Conservation (phyloP, 2,888 invertebrate species). For the Eurois occulta region DNA sequence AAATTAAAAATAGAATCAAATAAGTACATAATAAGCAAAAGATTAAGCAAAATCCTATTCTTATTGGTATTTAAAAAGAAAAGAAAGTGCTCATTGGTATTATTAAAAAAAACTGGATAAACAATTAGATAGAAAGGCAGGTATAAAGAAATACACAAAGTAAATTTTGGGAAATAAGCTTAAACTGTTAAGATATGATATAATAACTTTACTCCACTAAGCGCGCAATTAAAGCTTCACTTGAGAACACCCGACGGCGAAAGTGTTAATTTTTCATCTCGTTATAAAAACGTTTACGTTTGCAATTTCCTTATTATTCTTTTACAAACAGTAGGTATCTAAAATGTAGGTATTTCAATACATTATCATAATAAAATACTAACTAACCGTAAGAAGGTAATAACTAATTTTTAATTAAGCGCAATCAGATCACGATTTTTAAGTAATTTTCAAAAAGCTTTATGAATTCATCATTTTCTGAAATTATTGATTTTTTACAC, state of each 20-base stretch:
- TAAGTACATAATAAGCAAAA: not conserved
- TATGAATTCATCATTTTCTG: not conserved
- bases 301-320: conserved; percentile 3
- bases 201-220: conserved; percentile 11
- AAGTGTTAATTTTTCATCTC: conserved; percentile 51
- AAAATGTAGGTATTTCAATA: not conserved
- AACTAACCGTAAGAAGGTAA: not conserved
- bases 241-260: conserved; percentile 64
- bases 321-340: not conserved
- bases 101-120: not conserved
- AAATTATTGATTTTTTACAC: not conserved
- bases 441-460: not conserved
- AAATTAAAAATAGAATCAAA: not conserved
- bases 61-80: conserved; percentile 2
- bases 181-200: conserved; percentile 3
- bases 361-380: not conserved
- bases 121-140: too few relatives aligned
- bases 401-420: conserved; percentile 7
- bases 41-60: not conserved
- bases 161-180: not conserved
- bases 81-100: not conserved
- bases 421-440: not conserved
- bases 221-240: conserved; percentile 44
- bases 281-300: conserved; percentile 24
- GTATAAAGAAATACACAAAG: conserved; percentile 5